These are phyloP conservation scores for Perca fluviatilis DNA, from an alignment of 2,113 vertebrate species.

Conservation along the genomic window DNA sequence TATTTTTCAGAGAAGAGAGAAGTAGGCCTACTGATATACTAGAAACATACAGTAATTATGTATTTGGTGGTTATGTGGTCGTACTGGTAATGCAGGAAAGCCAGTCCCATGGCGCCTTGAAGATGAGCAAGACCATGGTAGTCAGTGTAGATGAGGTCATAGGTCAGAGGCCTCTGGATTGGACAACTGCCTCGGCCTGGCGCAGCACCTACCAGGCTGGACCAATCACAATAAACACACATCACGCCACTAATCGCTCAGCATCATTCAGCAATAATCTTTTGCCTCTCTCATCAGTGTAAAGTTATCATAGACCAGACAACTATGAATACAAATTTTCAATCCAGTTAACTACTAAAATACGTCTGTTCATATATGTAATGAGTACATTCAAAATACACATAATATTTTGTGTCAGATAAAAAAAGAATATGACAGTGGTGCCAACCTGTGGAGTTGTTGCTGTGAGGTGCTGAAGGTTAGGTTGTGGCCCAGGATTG, in stretches of 20 bases:
- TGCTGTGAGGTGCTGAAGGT: slow-evolving; percentile 74
- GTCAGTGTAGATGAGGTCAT: slow-evolving; percentile 84
- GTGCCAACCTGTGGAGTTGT: slow-evolving; percentile 74
- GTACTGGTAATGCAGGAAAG: slow-evolving; percentile 81
- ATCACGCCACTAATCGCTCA: background rate
- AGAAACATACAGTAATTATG: background rate
- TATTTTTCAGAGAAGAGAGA: background rate
- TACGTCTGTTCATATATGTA: background rate
- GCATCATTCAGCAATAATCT: background rate
- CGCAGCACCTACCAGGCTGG: slow-evolving; percentile 80
- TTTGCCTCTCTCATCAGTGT: background rate
- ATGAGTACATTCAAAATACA: background rate
- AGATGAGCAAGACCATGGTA: slow-evolving; percentile 82
- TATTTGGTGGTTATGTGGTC: background rate
- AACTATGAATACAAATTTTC: background rate
- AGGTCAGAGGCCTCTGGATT: slow-evolving; percentile 77
- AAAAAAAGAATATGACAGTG: background rate
- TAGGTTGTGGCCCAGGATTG: slow-evolving; percentile 79
- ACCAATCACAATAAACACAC: slow-evolving; percentile 40
- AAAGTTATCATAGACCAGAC: background rate
- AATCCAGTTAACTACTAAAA: background rate
- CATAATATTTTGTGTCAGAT: background rate
- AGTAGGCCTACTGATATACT: no score
- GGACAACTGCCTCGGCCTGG: slow-evolving; percentile 82
- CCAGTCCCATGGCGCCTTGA: slow-evolving; percentile 79